Conservation (phyloP, 2,888 invertebrate species). For the Andrena haemorrhoa region DNA sequence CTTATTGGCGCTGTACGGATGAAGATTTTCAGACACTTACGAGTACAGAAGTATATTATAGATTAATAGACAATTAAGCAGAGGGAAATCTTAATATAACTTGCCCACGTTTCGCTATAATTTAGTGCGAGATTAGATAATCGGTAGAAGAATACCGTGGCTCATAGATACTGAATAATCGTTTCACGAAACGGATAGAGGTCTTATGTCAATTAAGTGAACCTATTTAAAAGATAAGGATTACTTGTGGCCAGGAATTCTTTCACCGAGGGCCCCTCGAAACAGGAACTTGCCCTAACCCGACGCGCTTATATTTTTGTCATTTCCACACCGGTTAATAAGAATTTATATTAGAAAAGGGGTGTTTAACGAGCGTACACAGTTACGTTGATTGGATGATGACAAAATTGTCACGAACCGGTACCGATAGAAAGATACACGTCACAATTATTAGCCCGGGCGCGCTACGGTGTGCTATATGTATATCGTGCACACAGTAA, state of each 20-base stretch:
- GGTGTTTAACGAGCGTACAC: not conserved
- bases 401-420: conserved; percentile 21
- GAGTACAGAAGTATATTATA: not conserved
- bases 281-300: conserved; percentile 5
- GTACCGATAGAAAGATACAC: conserved; percentile 38
- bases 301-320: not conserved
- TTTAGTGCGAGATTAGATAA: conserved; percentile 80
- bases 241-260: conserved; percentile 19
- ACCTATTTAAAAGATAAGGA: conserved; percentile 32
- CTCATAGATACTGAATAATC: conserved; percentile 52
- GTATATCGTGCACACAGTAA: conserved; percentile 40
- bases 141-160: conserved; percentile 70
- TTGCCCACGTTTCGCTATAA: conserved; percentile 68
- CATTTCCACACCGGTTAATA: not conserved
- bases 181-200: conserved; percentile 54
- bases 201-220: conserved; percentile 49
- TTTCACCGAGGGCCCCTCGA: not conserved
- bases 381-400: not conserved
- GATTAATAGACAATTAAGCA: conserved; percentile 68
- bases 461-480: conserved; percentile 30
- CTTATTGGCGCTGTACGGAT: not conserved
- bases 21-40: not conserved
- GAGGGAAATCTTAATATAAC: conserved; percentile 80
- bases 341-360: not conserved
- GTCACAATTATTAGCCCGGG: conserved; percentile 51